phyloP scores from a whole-genome alignment of 2,797 vertebrate genomes.

The Sorex maritimensis region DNA sequence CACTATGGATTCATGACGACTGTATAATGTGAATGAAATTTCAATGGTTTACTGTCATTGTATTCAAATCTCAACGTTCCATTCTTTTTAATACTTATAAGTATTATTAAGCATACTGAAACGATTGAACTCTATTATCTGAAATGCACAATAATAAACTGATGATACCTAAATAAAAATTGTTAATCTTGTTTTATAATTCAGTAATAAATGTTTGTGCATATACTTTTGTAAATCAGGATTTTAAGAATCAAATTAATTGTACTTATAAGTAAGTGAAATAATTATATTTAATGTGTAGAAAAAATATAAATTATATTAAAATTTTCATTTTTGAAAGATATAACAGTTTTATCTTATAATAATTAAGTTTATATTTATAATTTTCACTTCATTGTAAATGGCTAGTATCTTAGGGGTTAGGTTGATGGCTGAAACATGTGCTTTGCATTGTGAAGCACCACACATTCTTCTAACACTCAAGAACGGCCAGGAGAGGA shows the following conservation, averaged over 20 bases:
- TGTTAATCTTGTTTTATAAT: constrained; percentile 88
- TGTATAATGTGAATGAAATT: constrained; percentile 88
- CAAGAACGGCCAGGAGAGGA: no score
- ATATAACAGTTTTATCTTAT: constrained; percentile 68
- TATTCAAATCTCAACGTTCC: constrained; percentile 86
- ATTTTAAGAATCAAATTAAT: constrained; percentile 84
- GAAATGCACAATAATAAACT: constrained; percentile 84
- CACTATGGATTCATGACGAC: constrained; percentile 86
- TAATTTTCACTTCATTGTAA: constrained; percentile 75
- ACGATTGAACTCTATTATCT: constrained; percentile 84
- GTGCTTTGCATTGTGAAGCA: no score
- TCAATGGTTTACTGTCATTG: constrained; percentile 87
- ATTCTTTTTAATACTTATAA: constrained; percentile 86
- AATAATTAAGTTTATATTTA: constrained; percentile 78
- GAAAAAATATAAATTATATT: constrained; percentile 83
- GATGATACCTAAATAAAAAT: constrained; percentile 72
- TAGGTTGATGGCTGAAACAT: no score
- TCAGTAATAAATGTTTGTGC: constrained; percentile 83
- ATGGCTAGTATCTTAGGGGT: background rate
- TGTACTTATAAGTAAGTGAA: constrained; percentile 85
- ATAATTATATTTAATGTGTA: constrained; percentile 81
- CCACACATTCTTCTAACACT: no score
- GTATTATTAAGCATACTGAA: constrained; percentile 81
- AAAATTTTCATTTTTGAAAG: constrained; percentile 81
- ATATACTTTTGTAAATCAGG: constrained; percentile 85